Evolutionary conservation across 2,113 vertebrate species (phyloP), one percentile per base, ranked within the genome.

Genomic region (Pedetes capensis): DNA sequence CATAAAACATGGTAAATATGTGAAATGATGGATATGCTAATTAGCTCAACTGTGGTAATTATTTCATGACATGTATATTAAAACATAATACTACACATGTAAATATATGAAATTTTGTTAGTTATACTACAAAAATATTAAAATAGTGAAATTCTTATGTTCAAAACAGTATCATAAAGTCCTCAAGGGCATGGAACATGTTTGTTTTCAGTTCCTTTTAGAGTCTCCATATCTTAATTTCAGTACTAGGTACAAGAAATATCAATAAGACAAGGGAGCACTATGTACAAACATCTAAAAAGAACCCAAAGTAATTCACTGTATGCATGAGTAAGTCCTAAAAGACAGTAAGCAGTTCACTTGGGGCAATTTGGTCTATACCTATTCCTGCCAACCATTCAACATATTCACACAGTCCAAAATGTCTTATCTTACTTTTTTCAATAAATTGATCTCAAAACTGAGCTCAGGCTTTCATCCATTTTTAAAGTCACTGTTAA

Each of bases 401-500:
- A 78, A 80, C n/a, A 37, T 59, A 29, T 71, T 87, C 55, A 82
- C 11, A 87, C 17, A 68, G 49, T 59, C 51, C 39, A 85, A 8
- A 32, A 63, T 76, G 87, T 89, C n/a, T 91, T 80, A 75, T 59
- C 44, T 96, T 96, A 22, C 18, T 93, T 25, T 10, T 94, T 94
- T 91, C 55, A 84, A 91, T 91, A 84, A 71, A 87, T 22, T 81
- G 39, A 89, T 95, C 59, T 76, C 23, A 89, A 75, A 96, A 93
- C 17, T 37, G 34, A 81, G 64, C 27, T 94, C 34, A 53, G 42
- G 29, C 34, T 94, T 91, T 69, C 29, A n/a, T 29, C 11, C 29
- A 79, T 82, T 84, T 87, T 88, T 66, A 17, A 96, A n/a, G 34
- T 66, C 27, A 82, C 78, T 91, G 37, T 68, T 93, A 92, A 76